phyloP scores from a whole-genome alignment of 2,797 vertebrate genomes.

The Spheniscus humboldti region DNA sequence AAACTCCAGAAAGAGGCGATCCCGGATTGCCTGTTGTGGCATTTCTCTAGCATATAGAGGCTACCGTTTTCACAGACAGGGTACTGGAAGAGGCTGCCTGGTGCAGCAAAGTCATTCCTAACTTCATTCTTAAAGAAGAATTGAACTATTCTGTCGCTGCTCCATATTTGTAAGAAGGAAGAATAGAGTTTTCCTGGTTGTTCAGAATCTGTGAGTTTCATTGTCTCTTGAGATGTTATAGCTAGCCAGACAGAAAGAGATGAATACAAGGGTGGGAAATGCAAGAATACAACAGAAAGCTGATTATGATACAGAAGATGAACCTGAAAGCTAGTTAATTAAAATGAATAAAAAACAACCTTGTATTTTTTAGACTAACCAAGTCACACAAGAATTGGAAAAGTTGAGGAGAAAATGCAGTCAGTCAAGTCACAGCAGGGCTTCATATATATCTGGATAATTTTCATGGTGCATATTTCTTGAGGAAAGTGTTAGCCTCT shows the following conservation, averaged over 20 bases:
- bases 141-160: background rate
- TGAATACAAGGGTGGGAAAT: background rate
- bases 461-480: background rate
- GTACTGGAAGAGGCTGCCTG: background rate
- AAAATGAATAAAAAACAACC: background rate
- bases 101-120: background rate
- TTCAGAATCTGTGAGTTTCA: background rate
- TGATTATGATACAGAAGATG: background rate
- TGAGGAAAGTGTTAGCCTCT: background rate
- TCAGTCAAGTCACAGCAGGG: background rate
- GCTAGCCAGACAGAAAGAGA: background rate
- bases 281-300: background rate
- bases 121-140: background rate
- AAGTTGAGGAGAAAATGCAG: background rate
- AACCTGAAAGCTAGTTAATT: background rate
- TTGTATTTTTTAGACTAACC: background rate
- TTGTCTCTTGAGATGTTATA: background rate
- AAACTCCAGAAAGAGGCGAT: background rate
- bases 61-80: background rate
- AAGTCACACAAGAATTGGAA: background rate
- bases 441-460: background rate
- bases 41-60: background rate
- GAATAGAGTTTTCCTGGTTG: background rate
- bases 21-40: background rate
- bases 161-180: background rate